A percentile compares a stretch with the other conserved stretches of the same genome.
Conservation (phyloP, 2,797 vertebrate genomes). For the Mycteria americana region DNA sequence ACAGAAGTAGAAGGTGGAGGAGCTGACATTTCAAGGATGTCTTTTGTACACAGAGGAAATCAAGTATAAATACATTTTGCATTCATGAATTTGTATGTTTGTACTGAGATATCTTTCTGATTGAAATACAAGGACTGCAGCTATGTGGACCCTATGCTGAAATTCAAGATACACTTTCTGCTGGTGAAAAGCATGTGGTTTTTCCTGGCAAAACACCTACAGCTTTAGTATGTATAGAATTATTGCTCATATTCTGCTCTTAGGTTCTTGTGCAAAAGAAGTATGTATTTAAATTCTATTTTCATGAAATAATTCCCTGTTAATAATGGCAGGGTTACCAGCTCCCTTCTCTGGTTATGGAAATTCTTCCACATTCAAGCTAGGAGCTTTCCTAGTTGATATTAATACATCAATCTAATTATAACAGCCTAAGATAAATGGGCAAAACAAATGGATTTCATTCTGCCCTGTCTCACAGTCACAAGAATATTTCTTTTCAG, state of each 20-base stretch:
- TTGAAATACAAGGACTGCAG: background rate
- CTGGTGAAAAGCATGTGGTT: background rate
- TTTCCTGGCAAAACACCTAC: background rate
- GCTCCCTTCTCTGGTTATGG: background rate
- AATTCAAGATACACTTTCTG: background rate
- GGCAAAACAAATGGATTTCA: background rate
- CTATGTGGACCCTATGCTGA: background rate
- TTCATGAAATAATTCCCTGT: background rate
- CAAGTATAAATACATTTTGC: background rate
- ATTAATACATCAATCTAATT: conserved; percentile 22
- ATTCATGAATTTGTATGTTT: background rate
- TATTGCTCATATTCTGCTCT: background rate
- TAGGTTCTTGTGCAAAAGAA: background rate
- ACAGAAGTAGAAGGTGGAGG: background rate
- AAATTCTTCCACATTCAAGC: background rate
- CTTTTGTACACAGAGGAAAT: background rate
- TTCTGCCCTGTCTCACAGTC: background rate
- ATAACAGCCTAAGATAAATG: background rate
- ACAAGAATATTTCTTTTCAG: background rate
- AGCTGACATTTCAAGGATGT: conserved; percentile 1
- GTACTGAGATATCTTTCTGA: background rate
- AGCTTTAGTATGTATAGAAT: background rate
- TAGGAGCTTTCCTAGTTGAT: background rate
- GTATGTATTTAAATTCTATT: background rate
- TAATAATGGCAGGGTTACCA: background rate